Evolutionary conservation across 1,140 invertebrate genomes (phyloP).

Genomic region (Achatina immaculata): DNA sequence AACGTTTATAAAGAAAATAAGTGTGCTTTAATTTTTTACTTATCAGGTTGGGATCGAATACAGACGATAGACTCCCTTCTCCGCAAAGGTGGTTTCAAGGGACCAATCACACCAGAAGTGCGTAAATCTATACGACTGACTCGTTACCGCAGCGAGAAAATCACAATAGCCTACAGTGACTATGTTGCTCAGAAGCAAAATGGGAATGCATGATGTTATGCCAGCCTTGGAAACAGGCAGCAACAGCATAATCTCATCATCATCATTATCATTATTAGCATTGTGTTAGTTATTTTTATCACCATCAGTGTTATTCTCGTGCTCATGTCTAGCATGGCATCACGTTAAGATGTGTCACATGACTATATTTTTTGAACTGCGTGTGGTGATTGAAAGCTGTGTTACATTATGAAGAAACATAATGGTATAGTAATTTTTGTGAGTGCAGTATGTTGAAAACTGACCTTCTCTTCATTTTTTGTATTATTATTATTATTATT

Average conservation of each 20-base stretch:
- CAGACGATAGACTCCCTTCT: conserved; percentile 98
- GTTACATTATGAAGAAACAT: too few species aligned
- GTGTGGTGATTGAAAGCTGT: too few species aligned
- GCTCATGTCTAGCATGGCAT: not conserved
- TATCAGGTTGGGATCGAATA: conserved; percentile 74
- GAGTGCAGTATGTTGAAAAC: too few species aligned
- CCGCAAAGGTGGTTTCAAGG: conserved; percentile 96
- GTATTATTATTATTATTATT: too few species aligned
- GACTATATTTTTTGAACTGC: too few species aligned
- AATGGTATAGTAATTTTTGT: too few species aligned
- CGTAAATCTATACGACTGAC: conserved; percentile 91
- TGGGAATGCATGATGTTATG: conserved; percentile 44
- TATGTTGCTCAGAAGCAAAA: conserved; percentile 73
- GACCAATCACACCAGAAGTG: conserved; percentile 87
- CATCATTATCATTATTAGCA: conserved; percentile 18
- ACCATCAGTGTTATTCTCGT: conserved; percentile 3
- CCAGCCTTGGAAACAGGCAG: conserved; percentile 28
- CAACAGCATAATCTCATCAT: conserved; percentile 22
- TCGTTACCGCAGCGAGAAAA: conserved; percentile 85
- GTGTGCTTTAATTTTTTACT: not conserved
- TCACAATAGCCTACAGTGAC: conserved; percentile 87
- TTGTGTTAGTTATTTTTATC: conserved; percentile 3
- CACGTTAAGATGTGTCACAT: not conserved
- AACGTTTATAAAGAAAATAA: too few species aligned
- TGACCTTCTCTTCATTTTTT: too few species aligned